These are phyloP conservation scores for cattle (Bos taurus) DNA, from an alignment of 2,113 vertebrate species.

Conservation along the genomic window ARS-UCD2.0 NC_037329.1:116886501-116887000, in stretches of 20 bases:
- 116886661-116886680: not conserved
- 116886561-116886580: not conserved
- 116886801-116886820: not conserved
- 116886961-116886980: not conserved
- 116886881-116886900: not conserved
- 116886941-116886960: no score
- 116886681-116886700: not conserved
- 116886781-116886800: not conserved
- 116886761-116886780: not conserved
- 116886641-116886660: not conserved
- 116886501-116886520: not conserved
- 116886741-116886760: not conserved
- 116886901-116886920: not conserved
- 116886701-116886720: not conserved
- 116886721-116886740: not conserved
- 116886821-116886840: not conserved
- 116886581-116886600: not conserved
- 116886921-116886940: not conserved
- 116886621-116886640: not conserved
- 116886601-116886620: not conserved
- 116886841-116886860: not conserved
- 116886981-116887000: not conserved
- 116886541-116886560: not conserved
- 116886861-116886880: not conserved
- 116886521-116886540: not conserved